These are phyloP conservation scores for Nomia melanderi DNA, from an alignment of 1,140 invertebrate species.

Conservation along the genomic window DNA sequence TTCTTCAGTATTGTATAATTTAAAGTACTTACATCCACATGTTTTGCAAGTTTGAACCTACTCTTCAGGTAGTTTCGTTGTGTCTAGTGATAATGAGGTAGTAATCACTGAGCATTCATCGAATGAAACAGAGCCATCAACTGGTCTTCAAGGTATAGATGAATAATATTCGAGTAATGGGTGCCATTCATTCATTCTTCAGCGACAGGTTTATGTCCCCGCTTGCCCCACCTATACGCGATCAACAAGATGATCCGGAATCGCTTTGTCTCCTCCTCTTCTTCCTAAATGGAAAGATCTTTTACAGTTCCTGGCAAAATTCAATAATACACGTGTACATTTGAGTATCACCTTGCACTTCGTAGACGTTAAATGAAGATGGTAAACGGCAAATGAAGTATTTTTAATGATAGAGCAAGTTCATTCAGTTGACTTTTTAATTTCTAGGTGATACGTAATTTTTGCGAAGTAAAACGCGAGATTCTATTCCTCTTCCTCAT, in stretches of 20 bases:
- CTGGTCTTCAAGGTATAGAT: slow-evolving; percentile 14
- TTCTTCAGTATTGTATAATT: no score
- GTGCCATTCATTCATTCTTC: slow-evolving; percentile 24
- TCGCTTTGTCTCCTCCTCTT: neutral
- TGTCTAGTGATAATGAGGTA: slow-evolving; percentile 53
- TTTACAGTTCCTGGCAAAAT: no score
- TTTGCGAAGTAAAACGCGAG: no score
- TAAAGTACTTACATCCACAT: neutral
- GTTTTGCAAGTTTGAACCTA: neutral
- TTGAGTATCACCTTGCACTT: no score
- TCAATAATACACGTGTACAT: no score
- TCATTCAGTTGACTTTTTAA: no score
- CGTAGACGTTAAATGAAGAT: no score
- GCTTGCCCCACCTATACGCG: slow-evolving; percentile 50
- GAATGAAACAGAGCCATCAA: slow-evolving; percentile 23
- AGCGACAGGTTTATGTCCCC: slow-evolving; percentile 51
- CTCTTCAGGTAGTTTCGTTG: neutral
- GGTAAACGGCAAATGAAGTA: no score
- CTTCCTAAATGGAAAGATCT: no score
- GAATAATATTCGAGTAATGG: slow-evolving; percentile 23
- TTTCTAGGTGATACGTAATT: no score
- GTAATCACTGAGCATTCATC: slow-evolving; percentile 59
- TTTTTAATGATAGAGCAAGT: no score
- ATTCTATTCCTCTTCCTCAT: no score
- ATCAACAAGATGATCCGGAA: slow-evolving; percentile 14